Evolutionary conservation across 2,888 invertebrate species (phyloP).

Genomic region (Petrolisthes cinctipes): DNA sequence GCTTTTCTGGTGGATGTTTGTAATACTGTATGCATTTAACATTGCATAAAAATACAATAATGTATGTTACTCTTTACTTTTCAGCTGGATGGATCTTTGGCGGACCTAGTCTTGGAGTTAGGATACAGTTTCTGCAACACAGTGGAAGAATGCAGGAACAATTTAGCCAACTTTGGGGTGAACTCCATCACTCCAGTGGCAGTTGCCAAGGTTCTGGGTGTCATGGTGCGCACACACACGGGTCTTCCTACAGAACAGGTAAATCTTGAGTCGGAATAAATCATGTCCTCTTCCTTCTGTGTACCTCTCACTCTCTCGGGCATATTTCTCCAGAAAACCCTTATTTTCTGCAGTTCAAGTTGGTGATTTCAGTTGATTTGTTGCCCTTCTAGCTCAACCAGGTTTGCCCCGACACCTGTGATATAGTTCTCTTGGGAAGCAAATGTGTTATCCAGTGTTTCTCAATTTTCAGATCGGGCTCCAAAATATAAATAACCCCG

Average conservation of each 20-base stretch:
- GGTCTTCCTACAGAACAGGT: conserved; percentile 74
- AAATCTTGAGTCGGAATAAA: conserved; percentile 13
- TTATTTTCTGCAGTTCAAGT: too few relatives aligned
- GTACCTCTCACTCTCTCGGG: too few relatives aligned
- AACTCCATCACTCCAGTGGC: conserved; percentile 84
- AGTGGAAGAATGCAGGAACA: conserved; percentile 88
- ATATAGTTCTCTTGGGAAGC: too few relatives aligned
- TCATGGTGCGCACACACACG: conserved; percentile 87
- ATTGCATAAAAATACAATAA: neutral
- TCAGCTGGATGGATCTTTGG: conserved; percentile 77
- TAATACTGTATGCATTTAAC: neutral
- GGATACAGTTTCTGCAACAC: conserved; percentile 89
- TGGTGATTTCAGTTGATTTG: neutral
- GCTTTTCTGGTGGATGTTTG: too few relatives aligned
- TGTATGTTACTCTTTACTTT: conserved; percentile 3
- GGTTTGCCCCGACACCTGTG: too few relatives aligned
- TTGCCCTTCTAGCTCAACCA: neutral
- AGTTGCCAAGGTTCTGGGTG: conserved; percentile 86
- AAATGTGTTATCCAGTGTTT: too few relatives aligned
- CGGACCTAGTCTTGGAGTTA: conserved; percentile 91
- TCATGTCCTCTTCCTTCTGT: neutral
- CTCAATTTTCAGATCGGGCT: conserved; percentile 55
- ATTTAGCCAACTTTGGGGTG: conserved; percentile 80
- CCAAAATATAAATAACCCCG: conserved; percentile 54
- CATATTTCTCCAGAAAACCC: too few relatives aligned